Evolutionary conservation across 2,888 invertebrate species (phyloP), one percentile per base, ranked within the genome.

Genomic region (Heliconius erato): DNA sequence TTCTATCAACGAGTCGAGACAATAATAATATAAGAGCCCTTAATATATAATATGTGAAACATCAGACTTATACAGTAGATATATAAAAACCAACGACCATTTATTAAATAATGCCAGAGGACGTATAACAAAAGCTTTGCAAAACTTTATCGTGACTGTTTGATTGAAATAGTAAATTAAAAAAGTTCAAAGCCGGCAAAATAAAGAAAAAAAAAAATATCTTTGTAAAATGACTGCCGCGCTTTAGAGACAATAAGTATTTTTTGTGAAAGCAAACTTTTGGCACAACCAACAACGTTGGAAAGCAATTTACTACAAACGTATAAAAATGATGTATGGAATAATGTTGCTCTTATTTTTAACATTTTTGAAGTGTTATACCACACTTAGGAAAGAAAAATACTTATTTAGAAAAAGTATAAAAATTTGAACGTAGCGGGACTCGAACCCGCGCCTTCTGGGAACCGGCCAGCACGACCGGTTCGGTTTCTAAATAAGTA

Each of bases 211-310:
- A 76, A 35, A 59, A 76, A 74, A n/a, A 71, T 35, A 19, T 35
- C n/a, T 74, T 7, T 63, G 59, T 63, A 16, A n/a, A 76, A 23
- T 76, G 16, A 76, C 9, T 35, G 16, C 9, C 26, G 40, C n/a
- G 76, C 63, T 76, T 76, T 63, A 26, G 63, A 63, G 63, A 63
- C 76, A 40, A 63, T 35, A 40, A 63, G 63, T 40, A 76, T 63
- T 76, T 63, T 76, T 40, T 63, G 76, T 76, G 63, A 63, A 76
- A 76, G 35, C 35, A 63, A n/a, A 63, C 16, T 63, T 76, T 63
- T 76, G 76, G 26, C 63, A 76, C 35, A 16, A 26, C 26, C 11
- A 12, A 40, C 40, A 76, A 26, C 26, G 40, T 63, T 76, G 63
- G 63, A 63, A 76, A 63, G 26, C 63, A 76, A 26, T 76, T 63